Conservation (phyloP, 2,113 vertebrate species). For the Lutjanus erythropterus region DNA sequence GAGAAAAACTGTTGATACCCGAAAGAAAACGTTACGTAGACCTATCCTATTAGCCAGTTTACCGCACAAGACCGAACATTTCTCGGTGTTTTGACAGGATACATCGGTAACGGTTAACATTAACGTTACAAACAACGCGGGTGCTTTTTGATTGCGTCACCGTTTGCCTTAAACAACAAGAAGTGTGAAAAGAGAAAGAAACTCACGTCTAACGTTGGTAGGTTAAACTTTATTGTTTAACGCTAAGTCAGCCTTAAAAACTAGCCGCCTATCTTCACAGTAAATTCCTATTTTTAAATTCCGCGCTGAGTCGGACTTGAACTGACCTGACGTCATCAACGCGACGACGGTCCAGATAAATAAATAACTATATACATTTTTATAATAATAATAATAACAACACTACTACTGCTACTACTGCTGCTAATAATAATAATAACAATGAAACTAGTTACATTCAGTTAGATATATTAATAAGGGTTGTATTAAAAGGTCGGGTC, state of each 20-base stretch:
- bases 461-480: no score
- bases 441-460: no score
- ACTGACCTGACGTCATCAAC: constrained; percentile 41
- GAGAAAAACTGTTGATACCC: neutral
- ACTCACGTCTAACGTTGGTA: neutral
- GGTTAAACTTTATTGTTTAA: fast-evolving
- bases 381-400: no score
- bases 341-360: constrained; percentile 11
- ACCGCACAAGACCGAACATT: no score
- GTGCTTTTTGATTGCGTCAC: constrained; percentile 71
- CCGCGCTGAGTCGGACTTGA: constrained; percentile 43
- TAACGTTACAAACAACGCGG: constrained; percentile 31
- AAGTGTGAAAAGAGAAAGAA: neutral
- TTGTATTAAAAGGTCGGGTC: no score
- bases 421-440: no score
- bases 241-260: neutral
- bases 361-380: no score
- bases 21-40: neutral
- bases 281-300: constrained; percentile 45
- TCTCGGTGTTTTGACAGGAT: neutral
- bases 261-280: neutral
- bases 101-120: neutral
- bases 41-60: neutral
- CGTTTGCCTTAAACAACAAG: neutral
- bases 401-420: no score